Conservation (phyloP, 2,113 vertebrate species). For the Melozone crissalis region DNA sequence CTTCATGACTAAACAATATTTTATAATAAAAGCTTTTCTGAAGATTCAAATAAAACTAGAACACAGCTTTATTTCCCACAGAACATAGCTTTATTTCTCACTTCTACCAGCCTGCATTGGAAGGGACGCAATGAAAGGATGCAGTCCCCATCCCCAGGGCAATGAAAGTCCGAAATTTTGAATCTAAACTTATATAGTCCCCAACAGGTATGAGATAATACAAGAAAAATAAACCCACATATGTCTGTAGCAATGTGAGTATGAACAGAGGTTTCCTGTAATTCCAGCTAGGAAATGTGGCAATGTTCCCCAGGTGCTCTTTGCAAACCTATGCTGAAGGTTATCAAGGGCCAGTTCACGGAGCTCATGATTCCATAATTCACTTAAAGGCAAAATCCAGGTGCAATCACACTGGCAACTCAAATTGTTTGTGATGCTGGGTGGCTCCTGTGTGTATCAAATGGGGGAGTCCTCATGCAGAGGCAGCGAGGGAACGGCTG, state of each 20-base stretch:
- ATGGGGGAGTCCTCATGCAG: background rate
- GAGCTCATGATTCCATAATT: accelerated
- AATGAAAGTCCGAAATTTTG: background rate
- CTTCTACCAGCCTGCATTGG: background rate
- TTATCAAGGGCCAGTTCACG: background rate
- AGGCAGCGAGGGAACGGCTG: background rate
- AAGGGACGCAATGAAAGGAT: background rate
- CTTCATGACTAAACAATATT: background rate
- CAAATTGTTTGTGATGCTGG: background rate
- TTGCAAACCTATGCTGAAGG: background rate
- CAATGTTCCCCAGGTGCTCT: background rate
- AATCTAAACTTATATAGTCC: background rate
- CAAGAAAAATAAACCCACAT: background rate
- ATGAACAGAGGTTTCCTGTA: background rate
- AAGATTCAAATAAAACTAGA: background rate
- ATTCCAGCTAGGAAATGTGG: background rate
- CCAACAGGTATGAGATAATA: background rate
- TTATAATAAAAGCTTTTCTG: background rate
- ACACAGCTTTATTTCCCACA: background rate
- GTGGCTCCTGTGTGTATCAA: background rate
- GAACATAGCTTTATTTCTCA: background rate
- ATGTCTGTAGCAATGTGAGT: background rate
- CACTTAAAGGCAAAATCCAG: background rate
- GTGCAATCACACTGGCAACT: background rate
- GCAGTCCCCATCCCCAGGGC: background rate